Evolutionary conservation across 2,888 invertebrate species (phyloP).

Genomic region (Junonia oenone): DNA sequence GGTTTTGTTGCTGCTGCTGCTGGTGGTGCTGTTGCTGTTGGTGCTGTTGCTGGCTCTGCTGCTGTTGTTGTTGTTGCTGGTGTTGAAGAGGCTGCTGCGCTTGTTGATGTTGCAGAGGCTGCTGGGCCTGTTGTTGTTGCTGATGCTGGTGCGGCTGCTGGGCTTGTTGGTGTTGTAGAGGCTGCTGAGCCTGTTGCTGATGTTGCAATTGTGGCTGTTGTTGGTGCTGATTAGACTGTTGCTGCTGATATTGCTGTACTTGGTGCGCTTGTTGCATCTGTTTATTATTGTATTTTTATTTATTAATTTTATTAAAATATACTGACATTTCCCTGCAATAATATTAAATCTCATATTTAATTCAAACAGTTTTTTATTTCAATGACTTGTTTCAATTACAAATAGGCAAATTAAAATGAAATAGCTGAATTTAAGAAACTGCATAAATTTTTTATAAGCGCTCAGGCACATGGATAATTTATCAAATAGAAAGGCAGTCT

Average conservation of each 20-base stretch:
- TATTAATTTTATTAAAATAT: not conserved
- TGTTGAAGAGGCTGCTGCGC: constrained; percentile 47
- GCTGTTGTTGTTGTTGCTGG: constrained; percentile 51
- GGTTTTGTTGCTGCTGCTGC: constrained; percentile 53
- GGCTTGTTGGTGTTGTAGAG: constrained; percentile 53
- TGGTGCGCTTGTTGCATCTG: constrained; percentile 69
- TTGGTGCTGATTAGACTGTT: constrained; percentile 48
- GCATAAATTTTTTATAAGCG: too few relatives aligned
- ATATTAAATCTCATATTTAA: not conserved
- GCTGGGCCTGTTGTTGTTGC: constrained; percentile 54
- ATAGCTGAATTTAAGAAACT: too few relatives aligned
- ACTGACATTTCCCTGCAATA: not conserved
- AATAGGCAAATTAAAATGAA: too few relatives aligned
- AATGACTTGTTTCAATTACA: too few relatives aligned
- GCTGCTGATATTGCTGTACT: constrained; percentile 60
- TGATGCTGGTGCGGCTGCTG: constrained; percentile 45
- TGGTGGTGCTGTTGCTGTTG: constrained; percentile 49
- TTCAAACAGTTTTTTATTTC: not conserved
- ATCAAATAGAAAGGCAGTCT: too few relatives aligned
- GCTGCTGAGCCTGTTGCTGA: constrained; percentile 50
- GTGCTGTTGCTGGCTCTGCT: constrained; percentile 49
- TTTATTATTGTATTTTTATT: not conserved
- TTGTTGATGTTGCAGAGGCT: constrained; percentile 41
- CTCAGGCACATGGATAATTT: too few relatives aligned
- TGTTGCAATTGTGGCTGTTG: constrained; percentile 62